Base-by-base conservation (phyloP, 1,140 invertebrate species). In the Eulimnadia texana region DNA sequence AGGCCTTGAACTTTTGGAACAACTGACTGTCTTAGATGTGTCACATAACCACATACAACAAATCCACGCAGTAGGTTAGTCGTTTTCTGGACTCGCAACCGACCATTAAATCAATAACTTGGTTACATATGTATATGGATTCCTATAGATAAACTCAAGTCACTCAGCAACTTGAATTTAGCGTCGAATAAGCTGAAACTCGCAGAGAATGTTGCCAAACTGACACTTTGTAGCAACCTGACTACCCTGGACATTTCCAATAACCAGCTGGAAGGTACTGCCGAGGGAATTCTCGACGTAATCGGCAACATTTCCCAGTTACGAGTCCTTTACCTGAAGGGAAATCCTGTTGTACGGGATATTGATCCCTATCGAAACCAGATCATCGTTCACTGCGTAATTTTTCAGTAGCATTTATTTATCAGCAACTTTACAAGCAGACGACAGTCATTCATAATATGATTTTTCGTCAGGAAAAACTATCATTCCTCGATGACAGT, bases 201-300 rank as follows among this genome's bases (percentile, higher is more conserved):
- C 16, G 33, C 33, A 16, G 33, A 42, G 16, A 16, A 42, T 42
- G 16, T 42, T 42, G 33, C 6, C 6, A 42, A 42, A 6, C 16
- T 42, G 33, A 42, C 6, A 42, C 33, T 42, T 6, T 90, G 92
- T 67, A 75, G 77, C 2, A 78, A 79, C 10, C 68, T 98, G 1
- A 85, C 85, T 0, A 82, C 91, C 10, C 68, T 98, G 51, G 93
- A 98, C 72, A 69, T 97, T 22, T 88, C 90, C 0, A 81, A 94
- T 72, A 98, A 98, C 74, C 80, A 42, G 33, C 16, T 42, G 16
- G 33, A 6, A 42, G n/a, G 16, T 16, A 16, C 33, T 42, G 6
- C 33, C 33, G 33, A 42, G 33, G 33, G 33, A 42, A 42, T 42
- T 16, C 33, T 42, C 33, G n/a, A 67, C 65, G 64, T 67, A 9